Conservation (phyloP, 2,113 vertebrate genomes). For the Macrotus californicus region DNA sequence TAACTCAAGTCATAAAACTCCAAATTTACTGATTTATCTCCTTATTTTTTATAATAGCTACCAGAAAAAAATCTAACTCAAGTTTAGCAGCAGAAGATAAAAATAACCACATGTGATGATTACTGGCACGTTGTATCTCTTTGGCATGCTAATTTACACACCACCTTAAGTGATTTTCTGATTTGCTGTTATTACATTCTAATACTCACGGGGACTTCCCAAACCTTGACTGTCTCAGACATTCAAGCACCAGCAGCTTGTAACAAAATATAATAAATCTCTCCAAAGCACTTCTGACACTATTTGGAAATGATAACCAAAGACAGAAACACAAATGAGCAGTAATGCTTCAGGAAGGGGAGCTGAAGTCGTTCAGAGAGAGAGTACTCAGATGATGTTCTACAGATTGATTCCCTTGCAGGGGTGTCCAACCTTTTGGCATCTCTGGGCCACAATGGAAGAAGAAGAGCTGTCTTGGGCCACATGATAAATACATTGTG, state of each 20-base stretch:
- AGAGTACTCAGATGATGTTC: neutral
- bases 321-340: neutral
- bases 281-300: neutral
- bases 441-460: too few species aligned
- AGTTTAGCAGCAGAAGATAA: neutral
- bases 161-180: neutral
- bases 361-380: neutral
- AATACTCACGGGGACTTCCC: neutral
- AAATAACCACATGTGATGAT: neutral
- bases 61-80: neutral
- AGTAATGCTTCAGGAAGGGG: neutral
- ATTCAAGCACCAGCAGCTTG: neutral
- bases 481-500: too few species aligned
- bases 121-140: neutral
- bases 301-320: constrained; percentile 22
- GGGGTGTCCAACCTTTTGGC: too few species aligned
- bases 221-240: constrained; percentile 16
- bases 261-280: neutral
- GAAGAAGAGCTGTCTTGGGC: too few species aligned
- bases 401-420: neutral
- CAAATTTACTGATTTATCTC: neutral
- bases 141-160: neutral
- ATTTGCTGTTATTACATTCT: constrained; percentile 18
- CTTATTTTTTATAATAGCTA: constrained; percentile 2
- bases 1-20: neutral